Conservation (phyloP, 2,113 vertebrate genomes). For the Phaethon lepturus region DNA sequence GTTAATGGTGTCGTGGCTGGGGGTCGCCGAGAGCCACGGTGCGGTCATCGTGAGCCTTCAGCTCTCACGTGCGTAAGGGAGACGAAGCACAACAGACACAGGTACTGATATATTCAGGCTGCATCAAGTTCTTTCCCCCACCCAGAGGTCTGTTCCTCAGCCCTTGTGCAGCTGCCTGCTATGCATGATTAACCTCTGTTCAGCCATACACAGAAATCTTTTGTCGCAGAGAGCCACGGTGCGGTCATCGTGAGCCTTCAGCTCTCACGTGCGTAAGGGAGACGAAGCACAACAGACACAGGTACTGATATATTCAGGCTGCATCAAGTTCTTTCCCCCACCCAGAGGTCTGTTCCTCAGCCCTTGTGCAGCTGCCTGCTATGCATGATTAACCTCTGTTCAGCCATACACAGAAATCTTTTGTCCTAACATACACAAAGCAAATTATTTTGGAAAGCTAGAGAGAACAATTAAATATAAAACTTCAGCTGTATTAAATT, state of each 20-base stretch:
- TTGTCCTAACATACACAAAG: constrained; percentile 96
- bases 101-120: constrained; percentile 78
- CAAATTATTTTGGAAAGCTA: constrained; percentile 98
- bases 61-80: neutral
- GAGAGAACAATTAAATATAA: constrained; percentile 83
- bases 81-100: constrained; percentile 54
- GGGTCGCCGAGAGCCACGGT: neutral
- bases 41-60: neutral
- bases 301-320: constrained; percentile 78
- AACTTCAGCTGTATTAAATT: constrained; percentile 79
- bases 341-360: constrained; percentile 78
- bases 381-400: constrained; percentile 92
- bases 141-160: constrained; percentile 78
- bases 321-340: constrained; percentile 64
- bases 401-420: constrained; percentile 91
- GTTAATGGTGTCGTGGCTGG: neutral
- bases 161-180: constrained; percentile 83
- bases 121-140: constrained; percentile 64
- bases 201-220: constrained; percentile 91
- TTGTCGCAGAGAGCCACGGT: constrained; percentile 70
- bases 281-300: constrained; percentile 54
- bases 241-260: neutral
- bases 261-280: neutral
- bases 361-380: constrained; percentile 83
- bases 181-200: constrained; percentile 92